Evolutionary conservation across 2,888 invertebrate genomes (phyloP), one percentile per base, ranked within the genome.

Genomic region (Sycophila texana): DNA sequence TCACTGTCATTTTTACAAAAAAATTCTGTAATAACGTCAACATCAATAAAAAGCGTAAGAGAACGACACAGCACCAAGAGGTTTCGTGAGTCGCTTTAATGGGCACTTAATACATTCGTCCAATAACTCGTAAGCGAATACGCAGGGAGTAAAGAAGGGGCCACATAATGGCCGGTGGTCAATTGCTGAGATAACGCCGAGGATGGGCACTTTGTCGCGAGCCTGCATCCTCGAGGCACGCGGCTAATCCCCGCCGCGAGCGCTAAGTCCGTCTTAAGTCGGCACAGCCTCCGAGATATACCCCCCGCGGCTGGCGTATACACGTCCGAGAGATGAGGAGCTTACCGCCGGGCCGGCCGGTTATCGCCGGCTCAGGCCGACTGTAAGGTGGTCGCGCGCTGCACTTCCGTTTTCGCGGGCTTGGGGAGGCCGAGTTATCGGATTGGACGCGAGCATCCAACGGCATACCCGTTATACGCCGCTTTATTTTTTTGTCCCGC

Each of bases 261-360:
- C 47, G 55, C 47, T 68, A 70, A 70, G 61, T 68, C 70, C 61
- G 66, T 66, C 61, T 70, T 75, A 75, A 76, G 74, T 67, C 74
- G 58, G 67, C 74, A 26, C 39, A 55, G 53, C 67, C 65, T 10
- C 20, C 47, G 53, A 4, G 53, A n/a, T 14, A 53, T 53, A 16
- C 14, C 53, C 14, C 53, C 16, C 53, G 53, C 53, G 53, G 53
- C 53, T 13, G 53, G 16, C 53, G 53, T 53, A 53, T 53, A 53
- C 53, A n/a, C n/a, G 16, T 39, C 30, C 47, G 63, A 63, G 63
- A 47, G 30, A 39, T 39, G 63, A 57, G 60, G 18, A 63, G 63
- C 63, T 63, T 63, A 57, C 30, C 39, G 63, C 63, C 53, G n/a
- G 39, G 39, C 39, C 53, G 16, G 53, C 53, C 10, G 53, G 53